phyloP scores from a whole-genome alignment of 2,113 vertebrate species.

The Poecile atricapillus region DNA sequence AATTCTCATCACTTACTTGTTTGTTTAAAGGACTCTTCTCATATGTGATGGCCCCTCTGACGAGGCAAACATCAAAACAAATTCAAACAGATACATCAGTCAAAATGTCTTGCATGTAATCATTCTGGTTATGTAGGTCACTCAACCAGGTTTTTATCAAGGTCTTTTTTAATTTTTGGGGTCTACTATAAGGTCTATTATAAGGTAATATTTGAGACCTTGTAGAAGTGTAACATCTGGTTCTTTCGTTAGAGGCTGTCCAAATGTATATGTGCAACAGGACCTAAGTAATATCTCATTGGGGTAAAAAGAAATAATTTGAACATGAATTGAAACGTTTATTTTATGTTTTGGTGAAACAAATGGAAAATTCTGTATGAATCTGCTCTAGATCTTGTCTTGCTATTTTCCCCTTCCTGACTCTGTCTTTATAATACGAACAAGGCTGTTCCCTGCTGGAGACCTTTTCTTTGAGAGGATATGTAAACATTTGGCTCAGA shows the following conservation, averaged over 20 bases:
- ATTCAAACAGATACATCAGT: neutral
- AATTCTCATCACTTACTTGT: neutral
- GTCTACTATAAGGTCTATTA: no score
- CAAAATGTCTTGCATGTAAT: neutral
- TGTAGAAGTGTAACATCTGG: neutral
- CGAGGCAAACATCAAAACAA: neutral
- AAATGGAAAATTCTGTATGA: neutral
- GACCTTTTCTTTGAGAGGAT: neutral
- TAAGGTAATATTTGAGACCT: neutral
- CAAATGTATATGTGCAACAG: neutral
- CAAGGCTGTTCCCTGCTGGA: neutral
- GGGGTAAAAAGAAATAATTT: neutral
- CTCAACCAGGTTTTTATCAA: neutral
- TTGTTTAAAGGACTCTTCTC: neutral
- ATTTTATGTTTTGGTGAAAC: neutral
- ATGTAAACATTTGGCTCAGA: neutral
- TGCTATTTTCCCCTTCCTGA: neutral
- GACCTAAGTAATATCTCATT: neutral
- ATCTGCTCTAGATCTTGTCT: neutral
- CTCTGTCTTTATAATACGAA: neutral
- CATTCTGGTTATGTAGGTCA: neutral
- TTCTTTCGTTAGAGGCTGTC: slow-evolving; percentile 9
- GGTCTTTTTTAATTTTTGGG: neutral
- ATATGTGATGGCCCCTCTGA: neutral
- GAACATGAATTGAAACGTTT: neutral